phyloP scores from a whole-genome alignment of 2,888 invertebrate genomes.

The Imbricaverruca yamaguchii region DNA sequence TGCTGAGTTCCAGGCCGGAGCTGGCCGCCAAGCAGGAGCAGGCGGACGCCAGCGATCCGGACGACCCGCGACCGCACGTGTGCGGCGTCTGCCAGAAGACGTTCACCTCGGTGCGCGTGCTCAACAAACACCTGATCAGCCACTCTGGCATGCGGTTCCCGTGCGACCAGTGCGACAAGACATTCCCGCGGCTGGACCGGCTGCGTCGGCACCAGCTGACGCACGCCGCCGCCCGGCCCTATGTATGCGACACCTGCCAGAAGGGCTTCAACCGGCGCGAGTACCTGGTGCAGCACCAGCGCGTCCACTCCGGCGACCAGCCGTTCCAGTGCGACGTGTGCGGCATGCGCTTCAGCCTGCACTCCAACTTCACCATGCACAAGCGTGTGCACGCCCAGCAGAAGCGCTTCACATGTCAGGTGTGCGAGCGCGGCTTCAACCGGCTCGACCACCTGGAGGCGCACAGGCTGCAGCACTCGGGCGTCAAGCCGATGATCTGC shows the following conservation, averaged over 20 bases:
- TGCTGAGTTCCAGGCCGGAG: no score
- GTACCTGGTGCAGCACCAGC: constrained; percentile 14
- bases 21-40: no score
- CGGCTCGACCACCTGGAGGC: neutral
- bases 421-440: constrained; percentile 13
- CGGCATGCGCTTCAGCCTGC: neutral
- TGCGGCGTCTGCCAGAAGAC: neutral
- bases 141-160: neutral
- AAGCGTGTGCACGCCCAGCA: neutral
- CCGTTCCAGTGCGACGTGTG: constrained; percentile 6
- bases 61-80: neutral
- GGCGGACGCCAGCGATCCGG: neutral
- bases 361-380: constrained; percentile 17
- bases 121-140: constrained; percentile 1
- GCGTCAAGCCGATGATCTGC: neutral
- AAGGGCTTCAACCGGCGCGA: constrained; percentile 7
- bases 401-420: neutral
- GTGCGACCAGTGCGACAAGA: neutral
- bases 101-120: neutral
- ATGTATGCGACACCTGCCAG: neutral
- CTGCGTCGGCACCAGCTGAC: constrained; percentile 8
- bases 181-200: neutral
- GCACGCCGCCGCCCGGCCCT: neutral
- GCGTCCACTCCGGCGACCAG: neutral
- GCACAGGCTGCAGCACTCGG: neutral